Percentiles rank a stretch among this genome's conserved stretches.
Conservation (phyloP, 2,888 invertebrate species). For the Emmelina monodactyla region DNA sequence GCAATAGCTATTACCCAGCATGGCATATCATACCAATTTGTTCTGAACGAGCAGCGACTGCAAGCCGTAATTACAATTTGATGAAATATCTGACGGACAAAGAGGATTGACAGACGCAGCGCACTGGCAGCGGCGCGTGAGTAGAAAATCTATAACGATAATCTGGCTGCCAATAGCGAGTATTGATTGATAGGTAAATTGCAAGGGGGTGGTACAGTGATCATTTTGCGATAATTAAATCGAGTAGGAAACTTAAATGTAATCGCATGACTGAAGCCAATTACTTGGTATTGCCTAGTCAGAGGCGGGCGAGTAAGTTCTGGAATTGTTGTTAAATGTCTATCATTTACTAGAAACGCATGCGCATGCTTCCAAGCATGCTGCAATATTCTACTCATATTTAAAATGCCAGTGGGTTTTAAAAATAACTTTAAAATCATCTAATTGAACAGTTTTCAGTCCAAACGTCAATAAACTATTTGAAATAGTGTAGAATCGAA, state of each 20-base stretch:
- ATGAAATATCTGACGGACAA: neutral
- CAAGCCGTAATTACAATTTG: neutral
- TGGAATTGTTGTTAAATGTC: constrained; percentile 44
- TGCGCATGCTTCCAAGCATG: constrained; percentile 43
- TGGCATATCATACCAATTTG: neutral
- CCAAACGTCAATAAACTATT: too few species aligned
- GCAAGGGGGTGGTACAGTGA: constrained; percentile 54
- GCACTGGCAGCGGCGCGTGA: neutral
- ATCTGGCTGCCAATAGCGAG: constrained; percentile 30
- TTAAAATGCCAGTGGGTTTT: constrained; percentile 21
- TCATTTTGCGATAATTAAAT: constrained; percentile 66
- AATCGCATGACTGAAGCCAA: constrained; percentile 64
- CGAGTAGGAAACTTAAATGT: constrained; percentile 56
- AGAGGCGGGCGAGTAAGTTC: constrained; percentile 52
- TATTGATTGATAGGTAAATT: constrained; percentile 66
- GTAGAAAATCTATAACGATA: constrained; percentile 30
- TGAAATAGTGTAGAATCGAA: too few species aligned
- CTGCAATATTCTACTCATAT: too few species aligned
- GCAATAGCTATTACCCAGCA: too few species aligned
- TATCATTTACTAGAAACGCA: constrained; percentile 53
- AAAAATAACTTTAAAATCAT: constrained; percentile 38
- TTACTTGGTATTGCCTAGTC: constrained; percentile 56
- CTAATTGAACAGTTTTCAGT: constrained; percentile 31
- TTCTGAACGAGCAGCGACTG: neutral
- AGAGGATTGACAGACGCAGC: neutral